These are phyloP conservation scores for Rhodeus uyekii DNA, from an alignment of 2,797 vertebrate species.

Conservation along the genomic window DNA sequence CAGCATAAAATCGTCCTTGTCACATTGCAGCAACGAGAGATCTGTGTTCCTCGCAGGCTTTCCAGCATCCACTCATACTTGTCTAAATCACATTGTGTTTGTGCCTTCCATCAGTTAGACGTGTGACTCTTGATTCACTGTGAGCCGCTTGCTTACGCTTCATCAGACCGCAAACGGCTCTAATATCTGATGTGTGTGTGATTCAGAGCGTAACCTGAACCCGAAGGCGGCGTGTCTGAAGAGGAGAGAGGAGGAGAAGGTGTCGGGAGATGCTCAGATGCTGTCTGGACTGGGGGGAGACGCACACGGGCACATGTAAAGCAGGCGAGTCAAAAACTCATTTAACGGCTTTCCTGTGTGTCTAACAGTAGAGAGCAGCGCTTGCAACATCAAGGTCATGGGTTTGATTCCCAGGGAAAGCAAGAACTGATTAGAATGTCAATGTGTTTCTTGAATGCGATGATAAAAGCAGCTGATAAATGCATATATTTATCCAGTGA, in stretches of 20 bases:
- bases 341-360: too few relatives aligned
- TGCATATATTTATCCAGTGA: neutral
- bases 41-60: neutral
- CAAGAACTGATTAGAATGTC: too few relatives aligned
- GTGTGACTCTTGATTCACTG: neutral
- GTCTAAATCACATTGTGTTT: neutral
- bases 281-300: slow-evolving; percentile 86
- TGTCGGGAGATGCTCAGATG: slow-evolving; percentile 92
- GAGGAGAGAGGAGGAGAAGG: slow-evolving; percentile 97
- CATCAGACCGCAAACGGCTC: too few relatives aligned
- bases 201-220: slow-evolving; percentile 94
- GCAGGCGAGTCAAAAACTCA: too few relatives aligned
- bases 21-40: neutral
- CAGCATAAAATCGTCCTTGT: neutral
- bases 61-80: neutral
- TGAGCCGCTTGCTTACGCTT: neutral
- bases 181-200: neutral
- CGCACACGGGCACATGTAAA: slow-evolving; percentile 77
- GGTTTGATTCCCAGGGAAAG: too few relatives aligned
- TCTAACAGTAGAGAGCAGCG: too few relatives aligned
- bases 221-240: slow-evolving; percentile 98
- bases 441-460: too few relatives aligned
- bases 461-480: too few relatives aligned
- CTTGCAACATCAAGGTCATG: too few relatives aligned
- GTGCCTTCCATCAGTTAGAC: neutral